A percentile compares a stretch with the other conserved stretches of the same genome.
Evolutionary conservation across 2,113 vertebrate genomes (phyloP).

Genomic region (Lagopus muta): DNA sequence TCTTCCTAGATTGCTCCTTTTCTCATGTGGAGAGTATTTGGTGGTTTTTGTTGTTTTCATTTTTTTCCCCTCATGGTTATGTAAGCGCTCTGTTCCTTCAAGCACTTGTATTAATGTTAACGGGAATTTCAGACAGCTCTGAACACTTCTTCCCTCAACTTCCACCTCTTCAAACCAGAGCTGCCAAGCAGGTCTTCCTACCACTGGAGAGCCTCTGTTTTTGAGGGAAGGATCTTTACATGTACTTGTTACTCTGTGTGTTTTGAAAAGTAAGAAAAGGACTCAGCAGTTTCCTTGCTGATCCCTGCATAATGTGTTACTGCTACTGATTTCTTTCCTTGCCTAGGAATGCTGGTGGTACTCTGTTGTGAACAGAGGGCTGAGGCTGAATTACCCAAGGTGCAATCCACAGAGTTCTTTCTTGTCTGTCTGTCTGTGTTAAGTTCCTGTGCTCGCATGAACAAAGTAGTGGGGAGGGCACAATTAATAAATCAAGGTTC

Average conservation of each 20-base stretch:
- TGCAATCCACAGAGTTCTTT: not conserved
- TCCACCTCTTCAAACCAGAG: not conserved
- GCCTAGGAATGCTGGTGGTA: not conserved
- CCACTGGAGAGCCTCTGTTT: not conserved
- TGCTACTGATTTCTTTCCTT: not conserved
- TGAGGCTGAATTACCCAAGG: not conserved
- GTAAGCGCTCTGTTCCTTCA: not conserved
- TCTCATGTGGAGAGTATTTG: not conserved
- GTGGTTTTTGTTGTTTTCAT: not conserved
- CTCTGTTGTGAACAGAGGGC: not conserved
- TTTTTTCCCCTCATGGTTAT: not conserved
- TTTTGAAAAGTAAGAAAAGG: not conserved
- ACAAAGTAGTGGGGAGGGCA: not conserved
- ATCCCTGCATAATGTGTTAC: accelerated
- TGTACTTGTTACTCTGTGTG: not conserved
- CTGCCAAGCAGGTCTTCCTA: not conserved
- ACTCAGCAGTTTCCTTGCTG: not conserved
- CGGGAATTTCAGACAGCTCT: not conserved
- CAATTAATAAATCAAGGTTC: not conserved
- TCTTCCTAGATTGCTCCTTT: not conserved
- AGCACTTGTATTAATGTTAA: not conserved
- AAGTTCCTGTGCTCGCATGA: not conserved
- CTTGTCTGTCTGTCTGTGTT: not conserved
- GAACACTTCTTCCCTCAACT: not conserved
- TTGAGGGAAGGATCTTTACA: not conserved